Percentiles rank a stretch among this genome's conserved stretches.
Evolutionary conservation across 2,888 invertebrate genomes (phyloP).

Genomic region (Dyspetes luteomarginatus): DNA sequence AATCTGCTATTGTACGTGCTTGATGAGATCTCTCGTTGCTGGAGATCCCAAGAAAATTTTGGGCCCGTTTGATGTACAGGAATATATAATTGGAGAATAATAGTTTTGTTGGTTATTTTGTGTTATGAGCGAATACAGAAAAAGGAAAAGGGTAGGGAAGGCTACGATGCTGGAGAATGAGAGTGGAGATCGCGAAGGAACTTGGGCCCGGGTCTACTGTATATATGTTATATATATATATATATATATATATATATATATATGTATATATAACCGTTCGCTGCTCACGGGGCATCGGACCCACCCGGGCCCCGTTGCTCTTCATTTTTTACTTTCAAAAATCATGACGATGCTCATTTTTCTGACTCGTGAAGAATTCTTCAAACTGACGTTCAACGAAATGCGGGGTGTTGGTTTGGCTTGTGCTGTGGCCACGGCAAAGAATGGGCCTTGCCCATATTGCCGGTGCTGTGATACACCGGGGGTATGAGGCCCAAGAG

Average conservation of each 20-base stretch:
- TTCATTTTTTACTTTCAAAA: slow-evolving; percentile 84
- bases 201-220: slow-evolving; percentile 21
- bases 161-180: slow-evolving; percentile 52
- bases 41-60: slow-evolving; percentile 26
- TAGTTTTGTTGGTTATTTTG: slow-evolving; percentile 38
- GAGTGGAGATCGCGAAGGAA: slow-evolving; percentile 51
- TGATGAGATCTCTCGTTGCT: no score
- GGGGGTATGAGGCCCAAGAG: slow-evolving; percentile 32
- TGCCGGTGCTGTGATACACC: slow-evolving; percentile 19
- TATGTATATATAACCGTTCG: neutral
- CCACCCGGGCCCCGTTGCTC: slow-evolving; percentile 69
- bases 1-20: no score
- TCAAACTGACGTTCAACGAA: slow-evolving; percentile 82
- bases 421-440: slow-evolving; percentile 49
- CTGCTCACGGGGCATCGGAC: slow-evolving; percentile 59
- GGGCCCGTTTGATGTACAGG: neutral
- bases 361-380: slow-evolving; percentile 83
- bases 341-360: slow-evolving; percentile 84
- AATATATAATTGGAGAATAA: slow-evolving; percentile 43
- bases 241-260: neutral
- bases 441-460: slow-evolving; percentile 59
- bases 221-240: neutral
- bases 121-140: slow-evolving; percentile 38
- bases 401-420: slow-evolving; percentile 72
- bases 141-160: slow-evolving; percentile 18